These are phyloP conservation scores for Smithornis capensis DNA, from an alignment of 2,113 vertebrate species.

Conservation along the genomic window DNA sequence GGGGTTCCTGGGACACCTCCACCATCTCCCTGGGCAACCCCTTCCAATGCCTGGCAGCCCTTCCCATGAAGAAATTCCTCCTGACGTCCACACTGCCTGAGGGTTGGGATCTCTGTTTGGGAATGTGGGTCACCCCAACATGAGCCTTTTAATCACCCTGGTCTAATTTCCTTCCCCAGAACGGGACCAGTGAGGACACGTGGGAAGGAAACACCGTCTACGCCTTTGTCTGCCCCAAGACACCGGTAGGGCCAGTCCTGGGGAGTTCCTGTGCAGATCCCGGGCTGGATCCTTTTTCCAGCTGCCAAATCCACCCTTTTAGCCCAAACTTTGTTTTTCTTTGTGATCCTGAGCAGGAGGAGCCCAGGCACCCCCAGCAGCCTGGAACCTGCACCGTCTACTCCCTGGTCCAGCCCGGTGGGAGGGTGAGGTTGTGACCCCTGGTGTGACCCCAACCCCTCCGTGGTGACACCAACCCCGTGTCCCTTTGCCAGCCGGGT, in stretches of 20 bases:
- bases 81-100: too few species aligned
- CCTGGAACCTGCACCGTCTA: background rate
- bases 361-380: accelerated
- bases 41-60: background rate
- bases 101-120: background rate
- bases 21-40: too few species aligned
- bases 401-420: background rate
- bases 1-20: too few species aligned
- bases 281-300: too few species aligned
- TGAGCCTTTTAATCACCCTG: background rate
- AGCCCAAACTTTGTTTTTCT: background rate
- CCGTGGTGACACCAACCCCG: background rate
- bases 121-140: accelerated
- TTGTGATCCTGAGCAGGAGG: background rate
- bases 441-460: too few species aligned
- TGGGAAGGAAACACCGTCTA: background rate
- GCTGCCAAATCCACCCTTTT: background rate
- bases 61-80: background rate
- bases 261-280: too few species aligned
- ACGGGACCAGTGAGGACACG: accelerated
- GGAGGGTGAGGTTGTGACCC: background rate
- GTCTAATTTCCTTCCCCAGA: background rate
- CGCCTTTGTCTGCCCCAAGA: accelerated
- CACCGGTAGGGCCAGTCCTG: background rate
- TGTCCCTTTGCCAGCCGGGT: accelerated